Base-by-base conservation (phyloP, 1,140 invertebrate species). In the Aphaenogaster ashmeadi region DNA sequence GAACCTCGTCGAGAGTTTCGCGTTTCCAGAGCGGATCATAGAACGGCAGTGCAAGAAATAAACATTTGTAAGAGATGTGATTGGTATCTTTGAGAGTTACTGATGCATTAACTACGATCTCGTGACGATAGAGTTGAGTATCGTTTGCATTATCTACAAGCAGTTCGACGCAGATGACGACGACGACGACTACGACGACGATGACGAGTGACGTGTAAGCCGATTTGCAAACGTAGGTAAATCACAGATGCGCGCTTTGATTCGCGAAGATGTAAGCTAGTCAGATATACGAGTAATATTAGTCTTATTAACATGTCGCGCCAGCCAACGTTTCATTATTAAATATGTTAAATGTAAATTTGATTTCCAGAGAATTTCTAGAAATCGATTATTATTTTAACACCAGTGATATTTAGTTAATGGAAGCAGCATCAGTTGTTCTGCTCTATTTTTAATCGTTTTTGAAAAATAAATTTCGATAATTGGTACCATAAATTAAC, bases 151-250 rank as follows among this genome's bases (percentile, higher is more conserved):
- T 90, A 89, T 87, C 67, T 78, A 75, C 64, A 33, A 84, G n/a
- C 66, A 81, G 7, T 44, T 64, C 52, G 78, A 87, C 56, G 62
- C n/a, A 13, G 50, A 74, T 18, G 38, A 64, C 21, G 36, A 75
- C 18, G 38, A 56, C 50, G 50, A 41, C 18, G 15, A 67, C 13
- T 47, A 67, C 21, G 38, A 50, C 7, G 18, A 50, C 8, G 50
- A 38, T 52, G 74, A 87, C 64, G 38, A 71, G 21, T 54, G 71
- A 38, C 27, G 18, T 33, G 62, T 89, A 91, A 91, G 88, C 90
- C 66, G 90, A 91, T 91, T 91, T 89, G 38, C 88, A 74, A 74
- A 66, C 88, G 66, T 81, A 27, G 27, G 27, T 27, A 91, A 91
- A 91, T 89, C 72, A 89, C 18, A 50, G 33, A 89, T 44, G 64